A percentile compares a stretch with the other conserved stretches of the same genome.
Conservation (phyloP, 2,113 vertebrate species). For the Tachysurus vachellii region DNA sequence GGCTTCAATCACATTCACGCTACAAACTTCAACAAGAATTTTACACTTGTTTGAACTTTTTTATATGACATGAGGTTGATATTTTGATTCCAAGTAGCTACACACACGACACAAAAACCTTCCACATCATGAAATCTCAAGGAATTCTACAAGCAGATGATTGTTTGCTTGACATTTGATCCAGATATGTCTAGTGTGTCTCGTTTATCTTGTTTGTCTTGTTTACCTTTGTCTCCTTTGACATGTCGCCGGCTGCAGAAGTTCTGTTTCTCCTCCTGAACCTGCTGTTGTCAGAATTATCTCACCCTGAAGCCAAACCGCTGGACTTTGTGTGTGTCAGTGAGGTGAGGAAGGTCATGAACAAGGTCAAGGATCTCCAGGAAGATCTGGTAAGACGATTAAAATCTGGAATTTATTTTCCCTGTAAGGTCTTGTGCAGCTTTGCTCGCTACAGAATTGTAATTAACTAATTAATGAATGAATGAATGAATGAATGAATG, state of each 20-base stretch:
- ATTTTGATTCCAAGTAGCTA: too few relatives aligned
- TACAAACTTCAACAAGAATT: too few relatives aligned
- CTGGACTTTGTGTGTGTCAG: constrained; percentile 67
- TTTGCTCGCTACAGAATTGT: background rate
- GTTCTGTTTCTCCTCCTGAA: constrained; percentile 66
- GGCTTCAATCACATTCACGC: too few relatives aligned
- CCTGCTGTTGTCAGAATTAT: constrained; percentile 62
- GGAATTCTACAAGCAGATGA: background rate
- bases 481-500: too few relatives aligned
- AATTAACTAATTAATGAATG: too few relatives aligned
- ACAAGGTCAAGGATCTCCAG: constrained; percentile 62
- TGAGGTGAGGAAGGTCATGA: constrained; percentile 61
- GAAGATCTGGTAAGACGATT: constrained; percentile 60
- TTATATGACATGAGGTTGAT: too few relatives aligned
- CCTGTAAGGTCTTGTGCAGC: background rate
- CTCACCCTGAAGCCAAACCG: constrained; percentile 59
- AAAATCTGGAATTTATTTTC: background rate
- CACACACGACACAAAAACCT: too few relatives aligned
- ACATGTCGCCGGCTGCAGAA: constrained; percentile 7
- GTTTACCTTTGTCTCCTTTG: background rate
- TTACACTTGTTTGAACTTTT: too few relatives aligned
- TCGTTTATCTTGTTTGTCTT: background rate
- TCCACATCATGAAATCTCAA: background rate
- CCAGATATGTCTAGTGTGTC: background rate
- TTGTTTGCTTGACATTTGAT: background rate